These are phyloP conservation scores for Euplagia quadripunctaria DNA, from an alignment of 2,888 invertebrate species.

Conservation along the genomic window DNA sequence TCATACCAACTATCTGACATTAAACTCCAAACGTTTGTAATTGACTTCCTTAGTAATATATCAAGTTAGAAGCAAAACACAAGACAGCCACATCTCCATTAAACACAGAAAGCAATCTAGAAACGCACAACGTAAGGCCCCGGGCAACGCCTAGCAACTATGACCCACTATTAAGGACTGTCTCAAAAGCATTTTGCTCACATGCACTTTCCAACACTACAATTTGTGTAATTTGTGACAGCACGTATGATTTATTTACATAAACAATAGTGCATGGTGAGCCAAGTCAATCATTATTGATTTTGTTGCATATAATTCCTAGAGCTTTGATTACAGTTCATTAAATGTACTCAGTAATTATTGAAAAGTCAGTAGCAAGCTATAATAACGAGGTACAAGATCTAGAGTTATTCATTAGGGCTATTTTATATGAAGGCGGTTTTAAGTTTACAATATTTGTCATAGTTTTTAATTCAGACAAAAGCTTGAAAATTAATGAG, in stretches of 20 bases:
- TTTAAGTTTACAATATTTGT: background rate
- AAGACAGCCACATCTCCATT: constrained; percentile 48
- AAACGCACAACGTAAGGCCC: constrained; percentile 56
- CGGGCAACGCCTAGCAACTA: constrained; percentile 67
- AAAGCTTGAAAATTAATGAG: background rate
- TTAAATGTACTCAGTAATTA: constrained; percentile 27
- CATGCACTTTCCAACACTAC: constrained; percentile 72
- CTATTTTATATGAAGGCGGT: background rate
- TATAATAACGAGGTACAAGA: background rate
- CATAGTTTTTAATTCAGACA: background rate
- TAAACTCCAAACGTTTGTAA: constrained; percentile 8
- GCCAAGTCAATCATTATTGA: constrained; percentile 69
- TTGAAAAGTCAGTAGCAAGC: background rate
- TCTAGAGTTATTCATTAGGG: background rate
- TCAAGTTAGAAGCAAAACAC: constrained; percentile 25
- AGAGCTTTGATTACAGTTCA: constrained; percentile 58
- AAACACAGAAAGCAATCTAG: constrained; percentile 59
- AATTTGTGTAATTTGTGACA: constrained; percentile 84
- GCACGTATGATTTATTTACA: constrained; percentile 81
- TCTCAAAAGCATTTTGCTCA: constrained; percentile 74
- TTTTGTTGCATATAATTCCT: constrained; percentile 58
- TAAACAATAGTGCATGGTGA: constrained; percentile 70
- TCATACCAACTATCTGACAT: constrained; percentile 2
- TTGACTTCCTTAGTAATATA: constrained; percentile 25
- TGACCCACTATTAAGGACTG: constrained; percentile 81